Evolutionary conservation across 1,140 invertebrate genomes (phyloP).

Genomic region (Drosophila bocqueti): DNA sequence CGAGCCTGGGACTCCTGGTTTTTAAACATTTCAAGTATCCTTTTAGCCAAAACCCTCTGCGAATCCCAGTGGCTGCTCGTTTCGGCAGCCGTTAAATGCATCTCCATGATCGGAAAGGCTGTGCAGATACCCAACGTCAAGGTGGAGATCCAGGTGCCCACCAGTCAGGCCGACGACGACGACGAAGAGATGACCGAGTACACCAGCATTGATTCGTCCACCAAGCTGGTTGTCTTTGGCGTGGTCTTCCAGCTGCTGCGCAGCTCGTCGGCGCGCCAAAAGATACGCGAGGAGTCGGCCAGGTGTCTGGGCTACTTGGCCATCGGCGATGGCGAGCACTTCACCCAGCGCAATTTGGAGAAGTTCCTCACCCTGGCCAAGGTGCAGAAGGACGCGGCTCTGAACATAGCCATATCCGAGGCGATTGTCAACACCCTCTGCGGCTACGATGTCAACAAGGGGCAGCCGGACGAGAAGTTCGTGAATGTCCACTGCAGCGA

Average conservation of each 20-base stretch:
- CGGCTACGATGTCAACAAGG: constrained; percentile 86
- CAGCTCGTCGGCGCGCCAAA: constrained; percentile 71
- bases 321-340: constrained; percentile 82
- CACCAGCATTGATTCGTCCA: constrained; percentile 63
- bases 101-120: constrained; percentile 82
- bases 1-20: neutral
- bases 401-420: constrained; percentile 84
- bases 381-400: constrained; percentile 78
- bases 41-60: constrained; percentile 70
- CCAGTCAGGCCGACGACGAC: constrained; percentile 61
- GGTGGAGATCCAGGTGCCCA: constrained; percentile 68
- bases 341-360: constrained; percentile 76
- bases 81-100: constrained; percentile 81
- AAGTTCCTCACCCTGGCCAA: constrained; percentile 77
- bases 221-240: constrained; percentile 74
- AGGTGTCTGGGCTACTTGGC: constrained; percentile 81
- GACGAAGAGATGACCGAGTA: constrained; percentile 73
- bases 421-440: constrained; percentile 77
- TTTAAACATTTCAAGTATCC: neutral
- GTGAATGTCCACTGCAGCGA: constrained; percentile 85
- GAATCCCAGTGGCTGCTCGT: constrained; percentile 80
- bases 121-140: constrained; percentile 79
- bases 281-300: constrained; percentile 79
- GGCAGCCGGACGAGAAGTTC: constrained; percentile 88
- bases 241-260: constrained; percentile 74